phyloP scores from a whole-genome alignment of 2,113 vertebrate species.

The Alethe castanea region DNA sequence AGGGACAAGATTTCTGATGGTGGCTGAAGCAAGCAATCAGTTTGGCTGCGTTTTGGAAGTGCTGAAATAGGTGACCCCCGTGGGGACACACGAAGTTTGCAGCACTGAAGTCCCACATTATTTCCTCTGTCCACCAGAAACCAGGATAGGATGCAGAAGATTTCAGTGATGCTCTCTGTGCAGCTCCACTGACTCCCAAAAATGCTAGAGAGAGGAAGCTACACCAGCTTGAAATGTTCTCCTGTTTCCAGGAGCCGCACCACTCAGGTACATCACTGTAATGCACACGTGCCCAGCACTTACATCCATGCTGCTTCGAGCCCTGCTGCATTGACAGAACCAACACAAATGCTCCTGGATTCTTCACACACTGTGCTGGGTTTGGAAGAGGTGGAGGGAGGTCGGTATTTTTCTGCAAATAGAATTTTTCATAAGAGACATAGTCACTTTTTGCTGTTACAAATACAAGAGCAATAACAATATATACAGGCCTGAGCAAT shows the following conservation, averaged over 20 bases:
- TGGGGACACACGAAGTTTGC: neutral
- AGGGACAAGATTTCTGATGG: neutral
- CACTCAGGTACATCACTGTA: neutral
- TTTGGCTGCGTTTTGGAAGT: neutral
- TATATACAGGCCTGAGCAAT: neutral
- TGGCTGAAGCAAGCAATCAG: neutral
- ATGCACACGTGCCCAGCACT: neutral
- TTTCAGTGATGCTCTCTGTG: neutral
- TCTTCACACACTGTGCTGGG: neutral
- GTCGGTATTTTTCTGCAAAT: neutral
- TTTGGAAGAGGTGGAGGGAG: neutral
- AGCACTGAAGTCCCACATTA: neutral
- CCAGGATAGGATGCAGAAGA: neutral
- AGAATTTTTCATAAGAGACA: neutral
- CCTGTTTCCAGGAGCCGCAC: neutral
- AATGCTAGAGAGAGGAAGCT: neutral
- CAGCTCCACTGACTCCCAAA: neutral
- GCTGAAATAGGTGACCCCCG: neutral
- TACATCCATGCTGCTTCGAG: fast-evolving
- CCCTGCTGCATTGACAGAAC: neutral
- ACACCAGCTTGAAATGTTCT: neutral
- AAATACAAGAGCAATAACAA: constrained; percentile 21
- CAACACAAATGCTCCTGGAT: neutral
- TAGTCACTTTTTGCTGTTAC: neutral
- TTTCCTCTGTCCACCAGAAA: neutral